Percentiles rank a stretch among this genome's conserved stretches.
Evolutionary conservation across 2,888 invertebrate genomes (phyloP).

Genomic region (Ormia ochracea): DNA sequence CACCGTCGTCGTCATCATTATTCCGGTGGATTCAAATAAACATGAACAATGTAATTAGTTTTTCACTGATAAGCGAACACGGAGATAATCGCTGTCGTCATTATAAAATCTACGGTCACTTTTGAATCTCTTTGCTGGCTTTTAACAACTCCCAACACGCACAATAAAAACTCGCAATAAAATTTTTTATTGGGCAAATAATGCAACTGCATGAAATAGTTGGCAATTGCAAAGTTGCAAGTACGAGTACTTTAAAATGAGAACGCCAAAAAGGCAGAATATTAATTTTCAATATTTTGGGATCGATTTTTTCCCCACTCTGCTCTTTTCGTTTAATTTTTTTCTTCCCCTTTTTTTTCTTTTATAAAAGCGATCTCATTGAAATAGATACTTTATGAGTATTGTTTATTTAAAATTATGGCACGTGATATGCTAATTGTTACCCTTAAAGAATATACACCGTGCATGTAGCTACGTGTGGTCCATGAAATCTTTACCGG

Average conservation of each 20-base stretch:
- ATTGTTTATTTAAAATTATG: constrained; percentile 22
- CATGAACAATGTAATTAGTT: constrained; percentile 57
- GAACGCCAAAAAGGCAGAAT: no score
- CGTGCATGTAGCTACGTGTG: constrained; percentile 56
- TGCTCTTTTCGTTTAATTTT: neutral
- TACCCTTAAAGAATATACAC: constrained; percentile 19
- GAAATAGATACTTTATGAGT: constrained; percentile 37
- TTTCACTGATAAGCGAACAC: constrained; percentile 49
- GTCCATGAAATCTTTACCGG: constrained; percentile 62
- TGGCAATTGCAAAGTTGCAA: no score
- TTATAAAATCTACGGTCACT: constrained; percentile 47
- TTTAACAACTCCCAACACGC: constrained; percentile 53
- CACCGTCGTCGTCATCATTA: constrained; percentile 21
- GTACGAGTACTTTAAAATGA: no score
- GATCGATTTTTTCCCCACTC: no score
- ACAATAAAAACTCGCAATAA: constrained; percentile 32
- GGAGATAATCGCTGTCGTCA: constrained; percentile 59
- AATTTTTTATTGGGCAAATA: neutral
- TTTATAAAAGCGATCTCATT: constrained; percentile 3
- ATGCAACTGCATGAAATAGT: neutral
- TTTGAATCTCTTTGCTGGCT: constrained; percentile 36
- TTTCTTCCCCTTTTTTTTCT: neutral
- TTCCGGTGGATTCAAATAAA: constrained; percentile 37
- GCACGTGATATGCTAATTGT: constrained; percentile 61
- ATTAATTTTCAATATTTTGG: no score